phyloP scores from a whole-genome alignment of 2,113 vertebrate genomes.

The Madoqua kirkii region DNA sequence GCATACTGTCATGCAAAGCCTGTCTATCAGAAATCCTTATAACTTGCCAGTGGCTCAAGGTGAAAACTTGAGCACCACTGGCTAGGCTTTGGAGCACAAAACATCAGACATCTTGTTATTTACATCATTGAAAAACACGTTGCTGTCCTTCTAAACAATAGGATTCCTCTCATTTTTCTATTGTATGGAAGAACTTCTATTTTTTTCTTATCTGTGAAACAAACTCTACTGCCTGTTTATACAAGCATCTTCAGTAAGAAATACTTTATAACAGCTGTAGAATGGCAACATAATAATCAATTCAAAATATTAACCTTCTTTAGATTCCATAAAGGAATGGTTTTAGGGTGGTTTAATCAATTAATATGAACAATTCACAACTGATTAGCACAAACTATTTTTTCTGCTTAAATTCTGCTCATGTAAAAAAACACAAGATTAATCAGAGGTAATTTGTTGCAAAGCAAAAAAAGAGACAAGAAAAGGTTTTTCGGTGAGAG shows the following conservation, averaged over 20 bases:
- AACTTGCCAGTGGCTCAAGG: not conserved
- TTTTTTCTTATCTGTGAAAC: not conserved
- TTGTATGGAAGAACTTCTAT: not conserved
- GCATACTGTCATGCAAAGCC: not conserved
- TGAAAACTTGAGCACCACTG: not conserved
- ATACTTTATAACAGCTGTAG: not conserved
- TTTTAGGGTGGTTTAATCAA: not conserved
- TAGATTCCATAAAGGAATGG: not conserved
- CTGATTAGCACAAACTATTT: not conserved
- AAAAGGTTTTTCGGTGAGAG: not conserved
- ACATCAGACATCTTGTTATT: not conserved
- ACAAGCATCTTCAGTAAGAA: not conserved
- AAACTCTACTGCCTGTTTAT: not conserved
- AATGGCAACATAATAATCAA: not conserved
- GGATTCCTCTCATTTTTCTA: not conserved
- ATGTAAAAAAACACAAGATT: not conserved
- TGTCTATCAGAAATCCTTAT: not conserved
- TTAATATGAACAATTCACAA: not conserved
- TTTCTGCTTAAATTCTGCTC: not conserved
- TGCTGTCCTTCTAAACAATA: not conserved
- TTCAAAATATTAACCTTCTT: slow-evolving; percentile 13
- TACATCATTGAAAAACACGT: not conserved
- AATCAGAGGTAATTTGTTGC: slow-evolving; percentile 21
- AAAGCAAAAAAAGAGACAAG: not conserved
- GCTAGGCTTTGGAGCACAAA: not conserved